Conservation (phyloP, 53 echinoderm and acorn worm genomes). For the Holothuria leucospilota region DNA sequence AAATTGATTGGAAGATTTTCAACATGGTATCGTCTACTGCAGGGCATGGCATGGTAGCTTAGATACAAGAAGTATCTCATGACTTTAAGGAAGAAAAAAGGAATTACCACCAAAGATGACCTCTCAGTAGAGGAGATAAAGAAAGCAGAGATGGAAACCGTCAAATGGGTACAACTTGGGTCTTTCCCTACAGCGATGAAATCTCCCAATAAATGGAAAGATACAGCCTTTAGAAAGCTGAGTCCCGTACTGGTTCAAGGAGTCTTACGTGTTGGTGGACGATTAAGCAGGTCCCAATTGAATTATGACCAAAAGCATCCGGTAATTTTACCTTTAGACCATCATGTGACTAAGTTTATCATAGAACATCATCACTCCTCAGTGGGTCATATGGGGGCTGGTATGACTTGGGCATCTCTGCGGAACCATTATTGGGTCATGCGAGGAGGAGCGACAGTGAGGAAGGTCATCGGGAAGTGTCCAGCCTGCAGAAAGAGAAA, state of each 20-base stretch:
- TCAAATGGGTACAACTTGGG: constrained; percentile 3
- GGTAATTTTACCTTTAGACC: constrained; percentile 57
- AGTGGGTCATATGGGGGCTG: constrained; percentile 69
- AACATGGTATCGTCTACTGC: constrained; percentile 39
- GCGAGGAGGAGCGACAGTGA: no score
- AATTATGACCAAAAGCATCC: constrained; percentile 60
- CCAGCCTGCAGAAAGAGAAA: no score
- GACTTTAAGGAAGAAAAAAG: background rate
- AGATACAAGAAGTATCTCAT: background rate
- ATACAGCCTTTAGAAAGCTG: constrained; percentile 42
- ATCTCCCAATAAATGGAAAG: background rate
- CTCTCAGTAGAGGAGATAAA: constrained; percentile 41
- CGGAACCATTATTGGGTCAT: constrained; percentile 67
- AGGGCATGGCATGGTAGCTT: constrained; percentile 53
- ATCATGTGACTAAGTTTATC: constrained; percentile 67
- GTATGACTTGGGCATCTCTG: constrained; percentile 64
- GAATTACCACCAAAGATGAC: background rate
- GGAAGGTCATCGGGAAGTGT: constrained; percentile 62
- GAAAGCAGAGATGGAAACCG: constrained; percentile 11
- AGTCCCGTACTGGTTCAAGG: constrained; percentile 59
- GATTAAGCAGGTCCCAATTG: constrained; percentile 57
- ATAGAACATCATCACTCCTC: constrained; percentile 56
- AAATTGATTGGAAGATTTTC: constrained; percentile 47
- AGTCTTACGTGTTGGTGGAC: constrained; percentile 65
- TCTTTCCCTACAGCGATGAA: background rate